These are phyloP conservation scores for Streblospio benedicti DNA, from an alignment of 1,140 invertebrate genomes.

Conservation along the genomic window DNA sequence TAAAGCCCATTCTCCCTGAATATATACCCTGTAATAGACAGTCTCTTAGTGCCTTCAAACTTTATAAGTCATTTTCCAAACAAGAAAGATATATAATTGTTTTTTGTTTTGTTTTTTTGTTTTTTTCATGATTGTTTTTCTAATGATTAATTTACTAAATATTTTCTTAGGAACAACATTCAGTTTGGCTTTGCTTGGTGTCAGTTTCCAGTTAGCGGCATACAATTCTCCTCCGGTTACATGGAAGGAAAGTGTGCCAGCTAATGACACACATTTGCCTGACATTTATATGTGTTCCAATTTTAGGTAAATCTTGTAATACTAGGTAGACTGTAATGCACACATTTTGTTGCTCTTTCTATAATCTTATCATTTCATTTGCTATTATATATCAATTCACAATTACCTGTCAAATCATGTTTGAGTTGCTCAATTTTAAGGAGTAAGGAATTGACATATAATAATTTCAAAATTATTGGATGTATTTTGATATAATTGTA, in stretches of 20 bases:
- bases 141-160: too few relatives aligned
- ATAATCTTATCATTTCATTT: neutral
- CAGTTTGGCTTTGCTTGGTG: slow-evolving; percentile 47
- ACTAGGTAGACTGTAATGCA: neutral
- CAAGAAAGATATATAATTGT: neutral
- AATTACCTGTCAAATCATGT: neutral
- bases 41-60: too few relatives aligned
- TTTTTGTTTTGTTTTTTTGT: neutral
- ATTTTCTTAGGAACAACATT: slow-evolving; percentile 45
- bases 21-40: neutral
- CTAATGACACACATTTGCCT: slow-evolving; percentile 23
- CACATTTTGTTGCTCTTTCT: neutral
- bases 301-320: neutral
- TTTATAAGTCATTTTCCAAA: too few relatives aligned
- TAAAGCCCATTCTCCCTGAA: neutral
- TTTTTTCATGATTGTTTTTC: neutral
- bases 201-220: slow-evolving; percentile 51
- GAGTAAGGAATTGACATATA: too few relatives aligned
- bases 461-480: too few relatives aligned
- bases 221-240: slow-evolving; percentile 45
- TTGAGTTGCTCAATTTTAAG: neutral
- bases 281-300: neutral
- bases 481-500: too few relatives aligned
- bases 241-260: slow-evolving; percentile 21
- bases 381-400: neutral